Evolutionary conservation across 2,888 invertebrate species (phyloP).

Genomic region (Amitus sp.): DNA sequence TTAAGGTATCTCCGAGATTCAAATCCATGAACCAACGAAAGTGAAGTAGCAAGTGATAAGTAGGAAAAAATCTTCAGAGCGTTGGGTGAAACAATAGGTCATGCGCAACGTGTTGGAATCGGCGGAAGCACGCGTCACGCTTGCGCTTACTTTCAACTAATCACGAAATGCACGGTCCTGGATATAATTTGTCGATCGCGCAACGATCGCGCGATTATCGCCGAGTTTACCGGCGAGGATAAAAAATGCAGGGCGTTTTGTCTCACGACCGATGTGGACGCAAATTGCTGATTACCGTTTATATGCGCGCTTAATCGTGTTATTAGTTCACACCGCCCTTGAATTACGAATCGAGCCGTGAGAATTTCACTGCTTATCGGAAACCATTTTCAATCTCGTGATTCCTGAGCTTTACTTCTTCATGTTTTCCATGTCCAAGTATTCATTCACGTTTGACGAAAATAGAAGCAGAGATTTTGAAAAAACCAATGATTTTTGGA

Average conservation of each 20-base stretch:
- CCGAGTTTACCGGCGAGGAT: background rate
- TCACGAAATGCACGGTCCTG: slow-evolving; percentile 4
- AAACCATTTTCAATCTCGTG: too few species aligned
- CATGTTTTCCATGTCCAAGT: too few species aligned
- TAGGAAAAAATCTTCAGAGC: background rate
- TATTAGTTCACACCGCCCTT: slow-evolving; percentile 1
- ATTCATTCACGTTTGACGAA: too few species aligned
- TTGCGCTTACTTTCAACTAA: slow-evolving; percentile 23
- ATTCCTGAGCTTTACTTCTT: too few species aligned
- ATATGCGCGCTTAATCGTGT: background rate
- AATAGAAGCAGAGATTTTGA: too few species aligned
- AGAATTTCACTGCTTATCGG: too few species aligned
- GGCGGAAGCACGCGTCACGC: slow-evolving; percentile 39
- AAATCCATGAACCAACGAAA: too few species aligned
- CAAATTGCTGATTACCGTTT: slow-evolving; percentile 3
- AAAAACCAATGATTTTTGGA: too few species aligned
- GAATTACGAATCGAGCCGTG: background rate
- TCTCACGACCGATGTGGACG: slow-evolving; percentile 1
- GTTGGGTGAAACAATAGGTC: background rate
- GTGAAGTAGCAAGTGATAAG: too few species aligned
- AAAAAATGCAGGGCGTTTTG: background rate
- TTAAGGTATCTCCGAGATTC: too few species aligned
- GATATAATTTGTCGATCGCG: slow-evolving; percentile 3
- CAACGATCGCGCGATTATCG: background rate
- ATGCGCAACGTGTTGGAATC: slow-evolving; percentile 14